These are phyloP conservation scores for Sus scrofa DNA, from an alignment of 2,113 vertebrate species.

Conservation along the genomic window DNA sequence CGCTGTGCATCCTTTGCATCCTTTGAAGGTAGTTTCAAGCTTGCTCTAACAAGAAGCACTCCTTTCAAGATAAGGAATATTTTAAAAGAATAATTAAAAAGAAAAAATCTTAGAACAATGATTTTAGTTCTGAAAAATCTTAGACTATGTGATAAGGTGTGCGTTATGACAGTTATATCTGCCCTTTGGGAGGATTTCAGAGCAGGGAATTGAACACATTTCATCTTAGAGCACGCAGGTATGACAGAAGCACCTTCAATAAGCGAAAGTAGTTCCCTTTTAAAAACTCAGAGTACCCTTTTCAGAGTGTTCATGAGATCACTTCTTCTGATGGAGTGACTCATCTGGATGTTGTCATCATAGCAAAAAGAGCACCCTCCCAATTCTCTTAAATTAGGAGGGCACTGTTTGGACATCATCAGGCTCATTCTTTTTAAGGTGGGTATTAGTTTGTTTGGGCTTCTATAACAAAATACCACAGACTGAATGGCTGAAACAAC, in stretches of 20 bases:
- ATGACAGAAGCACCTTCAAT: not conserved
- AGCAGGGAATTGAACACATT: not conserved
- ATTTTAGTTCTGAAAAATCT: not conserved
- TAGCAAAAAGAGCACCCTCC: not conserved
- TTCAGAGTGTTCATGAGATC: not conserved
- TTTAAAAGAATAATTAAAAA: not conserved
- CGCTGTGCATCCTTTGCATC: not conserved
- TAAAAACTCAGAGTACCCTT: not conserved
- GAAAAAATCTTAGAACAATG: not conserved
- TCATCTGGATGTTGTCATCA: not conserved
- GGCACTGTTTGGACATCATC: not conserved
- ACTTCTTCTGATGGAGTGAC: not conserved
- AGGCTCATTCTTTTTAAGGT: not conserved
- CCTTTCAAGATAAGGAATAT: constrained; percentile 3
- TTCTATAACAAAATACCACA: not conserved
- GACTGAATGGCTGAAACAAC: not conserved
- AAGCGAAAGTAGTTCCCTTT: not conserved
- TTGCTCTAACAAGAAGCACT: not conserved
- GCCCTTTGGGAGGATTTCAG: not conserved
- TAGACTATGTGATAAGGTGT: not conserved
- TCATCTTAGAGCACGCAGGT: not conserved
- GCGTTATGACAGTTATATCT: not conserved
- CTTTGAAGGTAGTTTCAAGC: not conserved
- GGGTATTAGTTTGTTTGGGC: not conserved
- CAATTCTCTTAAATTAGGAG: not conserved